Evolutionary conservation across 2,888 invertebrate genomes (phyloP).

Genomic region (Drosophila cognata): DNA sequence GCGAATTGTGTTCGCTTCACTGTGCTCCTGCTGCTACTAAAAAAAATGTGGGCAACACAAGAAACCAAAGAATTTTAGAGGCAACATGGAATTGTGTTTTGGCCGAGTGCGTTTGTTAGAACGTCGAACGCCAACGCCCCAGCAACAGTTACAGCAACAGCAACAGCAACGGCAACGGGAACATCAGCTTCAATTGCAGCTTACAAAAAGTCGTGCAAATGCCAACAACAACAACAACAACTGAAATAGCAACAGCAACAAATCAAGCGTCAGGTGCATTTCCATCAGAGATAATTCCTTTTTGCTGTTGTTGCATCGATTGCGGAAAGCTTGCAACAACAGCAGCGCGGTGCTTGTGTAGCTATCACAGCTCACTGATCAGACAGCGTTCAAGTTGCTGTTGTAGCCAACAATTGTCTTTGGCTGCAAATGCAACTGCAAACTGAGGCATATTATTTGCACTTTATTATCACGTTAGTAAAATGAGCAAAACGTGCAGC

Average conservation of each 20-base stretch:
- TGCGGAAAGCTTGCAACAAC: constrained; percentile 71
- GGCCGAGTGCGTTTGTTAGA: constrained; percentile 68
- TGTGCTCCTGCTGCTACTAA: background rate
- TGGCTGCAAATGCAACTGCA: constrained; percentile 54
- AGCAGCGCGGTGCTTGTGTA: constrained; percentile 27
- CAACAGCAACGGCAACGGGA: constrained; percentile 28
- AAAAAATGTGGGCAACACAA: constrained; percentile 6
- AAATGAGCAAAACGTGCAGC: constrained; percentile 82
- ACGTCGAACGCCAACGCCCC: constrained; percentile 67
- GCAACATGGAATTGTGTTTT: constrained; percentile 7
- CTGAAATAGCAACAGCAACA: constrained; percentile 40
- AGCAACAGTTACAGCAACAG: constrained; percentile 32
- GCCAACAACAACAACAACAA: constrained; percentile 48
- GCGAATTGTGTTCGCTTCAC: constrained; percentile 28
- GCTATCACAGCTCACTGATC: constrained; percentile 62
- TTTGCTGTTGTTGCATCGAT: constrained; percentile 63
- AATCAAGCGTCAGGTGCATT: constrained; percentile 84
- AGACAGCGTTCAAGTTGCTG: constrained; percentile 17
- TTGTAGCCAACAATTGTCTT: constrained; percentile 61
- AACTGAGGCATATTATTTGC: constrained; percentile 84
- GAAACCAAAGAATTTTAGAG: constrained; percentile 3
- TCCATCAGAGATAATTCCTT: constrained; percentile 81
- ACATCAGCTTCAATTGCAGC: constrained; percentile 18
- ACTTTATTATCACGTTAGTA: constrained; percentile 85
- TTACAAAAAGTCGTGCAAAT: constrained; percentile 64